Evolutionary conservation across 2,888 invertebrate species (phyloP).

Genomic region (Actias luna): DNA sequence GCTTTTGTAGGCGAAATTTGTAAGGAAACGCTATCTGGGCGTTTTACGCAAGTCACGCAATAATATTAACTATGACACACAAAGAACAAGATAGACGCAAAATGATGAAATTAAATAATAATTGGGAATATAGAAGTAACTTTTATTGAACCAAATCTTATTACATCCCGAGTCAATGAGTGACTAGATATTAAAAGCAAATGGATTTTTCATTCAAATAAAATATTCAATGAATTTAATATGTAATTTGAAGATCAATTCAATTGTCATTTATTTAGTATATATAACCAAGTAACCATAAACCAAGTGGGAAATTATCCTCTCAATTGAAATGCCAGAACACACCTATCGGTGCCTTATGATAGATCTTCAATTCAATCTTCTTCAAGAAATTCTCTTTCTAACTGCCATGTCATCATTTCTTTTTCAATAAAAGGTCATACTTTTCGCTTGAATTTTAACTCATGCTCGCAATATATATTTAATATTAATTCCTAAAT

Average conservation of each 20-base stretch:
- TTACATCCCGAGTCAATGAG: neutral
- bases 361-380: too few relatives aligned
- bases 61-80: slow-evolving; percentile 16
- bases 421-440: too few relatives aligned
- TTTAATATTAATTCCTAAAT: too few relatives aligned
- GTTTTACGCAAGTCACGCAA: slow-evolving; percentile 10
- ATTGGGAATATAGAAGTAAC: slow-evolving; percentile 3
- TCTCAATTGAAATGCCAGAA: too few relatives aligned
- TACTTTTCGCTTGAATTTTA: too few relatives aligned
- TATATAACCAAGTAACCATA: too few relatives aligned
- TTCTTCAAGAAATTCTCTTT: too few relatives aligned
- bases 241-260: neutral
- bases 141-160: neutral
- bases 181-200: neutral
- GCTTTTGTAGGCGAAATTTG: neutral
- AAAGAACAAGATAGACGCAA: slow-evolving; percentile 4
- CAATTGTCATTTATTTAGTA: neutral
- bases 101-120: slow-evolving; percentile 1
- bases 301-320: too few relatives aligned
- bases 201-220: neutral
- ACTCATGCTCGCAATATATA: too few relatives aligned
- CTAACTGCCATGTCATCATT: too few relatives aligned
- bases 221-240: neutral
- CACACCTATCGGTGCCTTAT: too few relatives aligned
- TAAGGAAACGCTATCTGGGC: neutral